Evolutionary conservation across 2,113 vertebrate genomes (phyloP).

Genomic region (Amazona guildingii): DNA sequence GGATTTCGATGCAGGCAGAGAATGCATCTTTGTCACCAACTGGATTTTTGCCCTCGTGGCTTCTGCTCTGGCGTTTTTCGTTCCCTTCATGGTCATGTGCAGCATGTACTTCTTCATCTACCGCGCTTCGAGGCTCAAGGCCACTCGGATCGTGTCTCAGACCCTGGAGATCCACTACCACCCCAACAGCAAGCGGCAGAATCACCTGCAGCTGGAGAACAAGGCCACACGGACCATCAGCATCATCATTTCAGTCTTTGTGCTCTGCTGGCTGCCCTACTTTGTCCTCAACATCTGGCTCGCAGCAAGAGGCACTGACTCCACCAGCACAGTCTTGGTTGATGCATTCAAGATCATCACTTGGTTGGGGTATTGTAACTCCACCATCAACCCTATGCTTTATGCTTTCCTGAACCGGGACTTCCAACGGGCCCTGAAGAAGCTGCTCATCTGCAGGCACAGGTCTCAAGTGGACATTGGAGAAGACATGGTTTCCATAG

Average conservation of each 20-base stretch:
- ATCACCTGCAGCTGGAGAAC: conserved; percentile 82
- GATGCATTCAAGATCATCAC: conserved; percentile 74
- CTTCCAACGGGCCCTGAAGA: conserved; percentile 79
- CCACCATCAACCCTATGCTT: conserved; percentile 76
- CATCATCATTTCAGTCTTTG: conserved; percentile 85
- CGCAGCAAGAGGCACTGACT: conserved; percentile 73
- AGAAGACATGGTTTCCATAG: conserved; percentile 78
- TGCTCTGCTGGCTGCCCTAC: conserved; percentile 90
- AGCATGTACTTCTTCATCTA: conserved; percentile 80
- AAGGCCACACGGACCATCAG: conserved; percentile 76
- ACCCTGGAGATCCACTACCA: conserved; percentile 75
- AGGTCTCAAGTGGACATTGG: conserved; percentile 70
- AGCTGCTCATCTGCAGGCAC: conserved; percentile 77
- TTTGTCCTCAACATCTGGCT: conserved; percentile 85
- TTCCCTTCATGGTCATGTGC: conserved; percentile 75
- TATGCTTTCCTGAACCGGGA: conserved; percentile 74
- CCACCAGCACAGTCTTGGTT: conserved; percentile 44
- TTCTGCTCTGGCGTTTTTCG: conserved; percentile 71
- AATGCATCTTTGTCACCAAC: conserved; percentile 77
- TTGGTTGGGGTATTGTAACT: conserved; percentile 76
- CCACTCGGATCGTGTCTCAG: conserved; percentile 72
- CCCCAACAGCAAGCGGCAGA: conserved; percentile 73
- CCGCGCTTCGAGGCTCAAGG: conserved; percentile 70
- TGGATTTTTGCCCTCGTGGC: conserved; percentile 76
- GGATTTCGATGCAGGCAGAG: conserved; percentile 57